Percentiles rank a stretch among this genome's conserved stretches.
phyloP scores from a whole-genome alignment of 2,113 vertebrate species.

The Lepus timidus region DNA sequence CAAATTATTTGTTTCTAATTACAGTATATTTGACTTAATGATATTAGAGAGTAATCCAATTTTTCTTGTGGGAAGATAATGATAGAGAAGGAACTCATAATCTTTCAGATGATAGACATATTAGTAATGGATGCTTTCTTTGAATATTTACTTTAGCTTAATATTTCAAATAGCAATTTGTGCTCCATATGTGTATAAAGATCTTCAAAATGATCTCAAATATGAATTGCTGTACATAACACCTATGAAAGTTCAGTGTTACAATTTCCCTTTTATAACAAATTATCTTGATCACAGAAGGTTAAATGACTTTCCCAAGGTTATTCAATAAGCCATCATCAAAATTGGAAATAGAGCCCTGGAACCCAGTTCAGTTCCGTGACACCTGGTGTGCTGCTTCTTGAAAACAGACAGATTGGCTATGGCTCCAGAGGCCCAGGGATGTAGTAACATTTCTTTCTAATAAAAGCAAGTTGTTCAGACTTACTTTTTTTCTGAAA shows the following conservation, averaged over 20 bases:
- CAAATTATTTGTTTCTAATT: neutral
- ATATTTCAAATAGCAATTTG: constrained; percentile 50
- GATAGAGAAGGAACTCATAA: neutral
- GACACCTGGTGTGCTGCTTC: neutral
- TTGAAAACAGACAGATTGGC: constrained; percentile 9
- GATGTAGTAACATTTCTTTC: neutral
- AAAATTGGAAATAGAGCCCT: constrained; percentile 6
- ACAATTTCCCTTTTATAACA: neutral
- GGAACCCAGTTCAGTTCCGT: neutral
- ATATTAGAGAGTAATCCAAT: neutral
- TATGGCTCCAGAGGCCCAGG: neutral
- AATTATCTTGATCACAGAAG: constrained; percentile 7
- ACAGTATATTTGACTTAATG: neutral
- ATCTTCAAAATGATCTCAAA: constrained; percentile 22
- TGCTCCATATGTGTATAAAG: neutral
- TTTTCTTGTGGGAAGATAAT: neutral
- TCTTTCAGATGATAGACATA: neutral
- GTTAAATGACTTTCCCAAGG: constrained; percentile 62
- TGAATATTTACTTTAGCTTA: neutral
- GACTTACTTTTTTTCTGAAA: neutral
- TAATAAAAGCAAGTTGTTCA: neutral
- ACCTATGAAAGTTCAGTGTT: neutral
- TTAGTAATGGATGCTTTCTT: neutral
- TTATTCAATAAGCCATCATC: constrained; percentile 16
- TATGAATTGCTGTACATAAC: constrained; percentile 45